Evolutionary conservation across 2,113 vertebrate genomes (phyloP).

Genomic region (pig (Sus scrofa)): DNA sequence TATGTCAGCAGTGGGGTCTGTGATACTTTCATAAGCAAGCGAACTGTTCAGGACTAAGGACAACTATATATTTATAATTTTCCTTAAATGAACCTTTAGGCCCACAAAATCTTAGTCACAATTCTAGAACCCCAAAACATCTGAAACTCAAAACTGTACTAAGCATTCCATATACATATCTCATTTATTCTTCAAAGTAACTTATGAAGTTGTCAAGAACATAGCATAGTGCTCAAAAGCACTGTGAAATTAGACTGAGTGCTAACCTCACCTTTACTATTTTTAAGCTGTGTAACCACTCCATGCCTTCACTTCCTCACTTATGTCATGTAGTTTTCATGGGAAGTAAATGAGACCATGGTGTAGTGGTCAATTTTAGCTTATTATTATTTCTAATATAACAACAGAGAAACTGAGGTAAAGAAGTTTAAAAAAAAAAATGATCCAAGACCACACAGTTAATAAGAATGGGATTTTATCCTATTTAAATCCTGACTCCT

Average conservation of each 20-base stretch:
- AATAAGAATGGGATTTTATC: neutral
- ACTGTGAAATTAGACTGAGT: neutral
- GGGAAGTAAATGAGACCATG: neutral
- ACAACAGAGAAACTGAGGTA: neutral
- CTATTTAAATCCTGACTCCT: neutral
- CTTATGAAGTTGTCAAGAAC: neutral
- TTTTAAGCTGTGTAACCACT: neutral
- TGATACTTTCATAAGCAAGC: conserved; percentile 30
- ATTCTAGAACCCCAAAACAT: conserved; percentile 12
- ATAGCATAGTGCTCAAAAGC: neutral
- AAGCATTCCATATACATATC: neutral
- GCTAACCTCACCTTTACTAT: neutral
- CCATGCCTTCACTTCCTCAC: neutral
- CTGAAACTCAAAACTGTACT: conserved; percentile 12
- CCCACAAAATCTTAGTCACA: conserved; percentile 10
- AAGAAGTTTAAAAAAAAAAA: neutral
- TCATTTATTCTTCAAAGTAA: neutral
- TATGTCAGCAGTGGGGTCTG: neutral
- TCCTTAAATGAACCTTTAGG: conserved; percentile 11
- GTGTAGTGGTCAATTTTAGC: neutral
- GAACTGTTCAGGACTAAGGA: conserved; percentile 20
- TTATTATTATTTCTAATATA: neutral
- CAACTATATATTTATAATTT: neutral
- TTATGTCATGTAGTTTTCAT: neutral
- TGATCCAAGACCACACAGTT: neutral